Conservation (phyloP, 1,140 invertebrate species). For the Ceratoteleas bidentatus region DNA sequence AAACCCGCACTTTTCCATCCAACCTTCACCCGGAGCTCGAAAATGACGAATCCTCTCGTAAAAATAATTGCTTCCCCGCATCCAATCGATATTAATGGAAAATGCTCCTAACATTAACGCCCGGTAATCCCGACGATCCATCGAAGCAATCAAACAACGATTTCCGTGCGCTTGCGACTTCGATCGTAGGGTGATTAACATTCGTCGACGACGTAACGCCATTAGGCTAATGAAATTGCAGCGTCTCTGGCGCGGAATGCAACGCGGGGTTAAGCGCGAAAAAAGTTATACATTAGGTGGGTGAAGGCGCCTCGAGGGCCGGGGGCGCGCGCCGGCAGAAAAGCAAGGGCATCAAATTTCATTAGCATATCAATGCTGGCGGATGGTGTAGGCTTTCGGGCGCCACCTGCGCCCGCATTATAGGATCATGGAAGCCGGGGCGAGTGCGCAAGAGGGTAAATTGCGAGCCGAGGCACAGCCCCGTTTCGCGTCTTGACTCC, state of each 20-base stretch:
- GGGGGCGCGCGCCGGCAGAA: slow-evolving; percentile 34
- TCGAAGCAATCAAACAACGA: slow-evolving; percentile 56
- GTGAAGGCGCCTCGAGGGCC: not conserved
- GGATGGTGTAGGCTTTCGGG: slow-evolving; percentile 76
- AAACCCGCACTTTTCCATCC: no score
- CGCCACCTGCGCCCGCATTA: slow-evolving; percentile 81
- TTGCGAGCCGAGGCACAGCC: slow-evolving; percentile 51
- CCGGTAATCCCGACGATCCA: slow-evolving; percentile 34
- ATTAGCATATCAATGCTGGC: slow-evolving; percentile 82
- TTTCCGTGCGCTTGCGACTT: slow-evolving; percentile 19
- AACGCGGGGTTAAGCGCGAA: slow-evolving; percentile 74
- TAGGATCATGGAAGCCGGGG: slow-evolving; percentile 74
- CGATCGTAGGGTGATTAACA: slow-evolving; percentile 60
- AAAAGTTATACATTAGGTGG: slow-evolving; percentile 70
- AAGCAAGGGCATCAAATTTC: slow-evolving; percentile 81
- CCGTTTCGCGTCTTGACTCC: slow-evolving; percentile 58
- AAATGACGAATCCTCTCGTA: no score
- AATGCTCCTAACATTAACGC: slow-evolving; percentile 24
- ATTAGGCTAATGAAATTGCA: slow-evolving; percentile 78
- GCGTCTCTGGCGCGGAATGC: slow-evolving; percentile 68
- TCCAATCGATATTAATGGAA: slow-evolving; percentile 31
- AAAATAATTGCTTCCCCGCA: not conserved
- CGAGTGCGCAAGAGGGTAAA: slow-evolving; percentile 59
- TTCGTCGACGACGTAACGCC: slow-evolving; percentile 72
- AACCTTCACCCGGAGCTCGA: no score